Evolutionary conservation across 2,113 vertebrate species (phyloP), one percentile per base, ranked within the genome.

Genomic region (Montifringilla adamsi): DNA sequence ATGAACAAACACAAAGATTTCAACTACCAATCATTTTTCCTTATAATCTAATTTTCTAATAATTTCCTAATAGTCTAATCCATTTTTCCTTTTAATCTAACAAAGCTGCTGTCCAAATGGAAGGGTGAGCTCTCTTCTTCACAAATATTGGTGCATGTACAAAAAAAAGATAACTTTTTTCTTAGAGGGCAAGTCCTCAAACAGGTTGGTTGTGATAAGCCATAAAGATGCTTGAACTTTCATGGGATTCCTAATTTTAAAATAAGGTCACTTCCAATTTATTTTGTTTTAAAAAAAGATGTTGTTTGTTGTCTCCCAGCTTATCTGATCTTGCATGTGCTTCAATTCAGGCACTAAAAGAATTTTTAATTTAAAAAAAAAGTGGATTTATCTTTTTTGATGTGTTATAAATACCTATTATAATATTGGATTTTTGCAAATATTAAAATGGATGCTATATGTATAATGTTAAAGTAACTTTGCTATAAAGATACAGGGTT

Each of bases 91-190:
- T 52, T 60, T 26, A 46, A 26, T 13, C 16, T 21, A 74, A 24
- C 27, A 28, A 21, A n/a, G 13, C 23, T 8, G 35, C 5, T 46
- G 13, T 11, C 31, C 7, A 5, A 44, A 22, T 15, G 27, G 19
- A 52, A 41, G 0, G 3, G 8, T 0, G 5, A 55, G 5, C 19
- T 35, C 19, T 12, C 2, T 4, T 15, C 43, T 33, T 50, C 37
- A 15, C 41, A 31, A 13, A 6, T 15, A 22, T 0, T 0, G 2
- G 6, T 5, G 14, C 3, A 1, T 4, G 0, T 7, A 33, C 5
- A 43, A 2, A 46, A 52, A 52, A 60, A 66, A 15, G 8, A 16
- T 2, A 3, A 0, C 4, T 30, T 41, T 37, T 35, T 43, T 31
- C 26, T 39, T 13, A n/a, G 30, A 46, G 15, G 27, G 21, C 7